Conservation (phyloP, 1,140 invertebrate genomes). For the Samia ricini region DNA sequence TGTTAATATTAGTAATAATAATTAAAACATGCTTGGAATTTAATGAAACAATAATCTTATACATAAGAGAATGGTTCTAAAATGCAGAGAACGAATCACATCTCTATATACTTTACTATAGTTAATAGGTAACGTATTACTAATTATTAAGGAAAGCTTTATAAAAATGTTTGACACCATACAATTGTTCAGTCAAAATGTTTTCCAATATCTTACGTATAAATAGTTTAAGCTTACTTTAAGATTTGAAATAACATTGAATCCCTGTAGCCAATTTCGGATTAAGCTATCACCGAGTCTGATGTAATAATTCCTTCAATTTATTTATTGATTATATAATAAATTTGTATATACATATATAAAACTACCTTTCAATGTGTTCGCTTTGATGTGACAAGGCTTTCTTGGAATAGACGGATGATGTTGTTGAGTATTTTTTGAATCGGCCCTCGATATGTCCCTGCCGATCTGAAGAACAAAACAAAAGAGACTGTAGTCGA, state of each 20-base stretch:
- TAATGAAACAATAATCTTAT: background rate
- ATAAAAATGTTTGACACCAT: too few species aligned
- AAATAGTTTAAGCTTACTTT: too few species aligned
- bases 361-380: slow-evolving; percentile 62
- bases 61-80: background rate
- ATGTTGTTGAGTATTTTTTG: slow-evolving; percentile 72
- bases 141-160: too few species aligned
- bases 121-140: too few species aligned
- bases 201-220: too few species aligned
- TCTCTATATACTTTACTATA: too few species aligned
- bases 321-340: background rate
- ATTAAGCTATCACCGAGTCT: background rate
- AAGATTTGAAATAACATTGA: too few species aligned
- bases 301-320: background rate
- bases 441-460: slow-evolving; percentile 70
- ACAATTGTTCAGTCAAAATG: background rate
- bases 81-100: too few species aligned
- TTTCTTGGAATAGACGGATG: slow-evolving; percentile 69
- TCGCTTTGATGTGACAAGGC: slow-evolving; percentile 69
- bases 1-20: background rate
- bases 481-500: slow-evolving; percentile 22
- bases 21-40: too few species aligned
- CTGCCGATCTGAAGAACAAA: slow-evolving; percentile 56
- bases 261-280: too few species aligned
- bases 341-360: background rate